Evolutionary conservation across 2,888 invertebrate species (phyloP), one percentile per base, ranked within the genome.

Genomic region (Tachina grossa): DNA sequence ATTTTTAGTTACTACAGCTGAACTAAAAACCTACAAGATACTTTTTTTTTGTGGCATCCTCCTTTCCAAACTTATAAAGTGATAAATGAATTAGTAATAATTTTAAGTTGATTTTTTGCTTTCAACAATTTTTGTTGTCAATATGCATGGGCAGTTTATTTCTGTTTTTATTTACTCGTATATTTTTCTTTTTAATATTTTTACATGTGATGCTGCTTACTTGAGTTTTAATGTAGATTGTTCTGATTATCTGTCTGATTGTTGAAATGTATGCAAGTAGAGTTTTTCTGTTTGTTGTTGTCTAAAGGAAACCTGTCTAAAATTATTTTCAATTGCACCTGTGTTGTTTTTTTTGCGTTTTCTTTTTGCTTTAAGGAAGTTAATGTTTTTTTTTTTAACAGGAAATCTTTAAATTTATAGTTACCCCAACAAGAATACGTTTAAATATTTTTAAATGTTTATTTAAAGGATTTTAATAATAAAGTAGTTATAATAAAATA

Each of bases 1-100:
- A 3, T 9, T 6, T n/a, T 19, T 66, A 53, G 14, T 16, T n/a
- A 45, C 11, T 16, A 19, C n/a, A 14, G 19, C 41, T 53, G n/a
- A 57, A 39, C 45, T 57, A 9, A 31, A n/a, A 43, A 14, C 43
- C 55, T 45, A 43, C 14, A 69, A 77, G 47, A 49, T 5, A 47
- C 6, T 77, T 74, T 78, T 74, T 78, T 57, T 78, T 57, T 61
- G 51, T 71, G 53, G 14, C 71, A 55, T 63, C 47, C 14, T 65
- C 66, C 39, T 72, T 53, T 68, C 22, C 2, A 45, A 76, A 72
- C 72, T 78, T 83, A 61, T 79, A 63, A 79, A 78, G 81, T 85
- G 84, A 81, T 78, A 81, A 85, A 77, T 81, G 77, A 85, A 85
- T 85, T 85, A 77, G 81, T 85, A 77, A 77, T 81, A 77, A 77